phyloP scores from a whole-genome alignment of 2,797 vertebrate genomes.

The Clamator glandarius region DNA sequence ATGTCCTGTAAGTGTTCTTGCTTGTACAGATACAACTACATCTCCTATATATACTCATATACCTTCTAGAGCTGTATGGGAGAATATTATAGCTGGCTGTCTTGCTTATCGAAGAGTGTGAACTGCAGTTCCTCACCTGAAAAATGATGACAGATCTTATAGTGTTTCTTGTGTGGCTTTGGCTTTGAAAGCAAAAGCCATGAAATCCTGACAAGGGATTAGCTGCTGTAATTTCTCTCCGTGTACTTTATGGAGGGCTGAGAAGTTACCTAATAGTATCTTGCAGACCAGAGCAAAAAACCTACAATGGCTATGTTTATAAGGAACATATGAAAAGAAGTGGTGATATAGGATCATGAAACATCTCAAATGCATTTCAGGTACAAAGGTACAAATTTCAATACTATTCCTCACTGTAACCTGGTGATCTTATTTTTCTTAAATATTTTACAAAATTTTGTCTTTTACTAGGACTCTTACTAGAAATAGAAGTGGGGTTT shows the following conservation, averaged over 20 bases:
- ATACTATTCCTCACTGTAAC: background rate
- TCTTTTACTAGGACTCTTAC: background rate
- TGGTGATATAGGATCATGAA: background rate
- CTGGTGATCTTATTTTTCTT: background rate
- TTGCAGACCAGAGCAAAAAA: background rate
- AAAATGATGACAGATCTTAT: background rate
- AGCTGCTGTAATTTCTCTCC: background rate
- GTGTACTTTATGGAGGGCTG: background rate
- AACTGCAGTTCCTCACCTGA: background rate
- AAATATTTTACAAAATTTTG: background rate
- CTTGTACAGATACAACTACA: background rate
- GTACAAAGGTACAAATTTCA: background rate
- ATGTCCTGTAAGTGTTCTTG: background rate
- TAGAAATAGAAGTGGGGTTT: background rate
- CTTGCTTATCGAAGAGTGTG: background rate
- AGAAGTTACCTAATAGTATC: background rate
- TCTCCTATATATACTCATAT: background rate
- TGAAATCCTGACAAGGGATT: background rate
- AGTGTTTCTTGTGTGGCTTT: background rate
- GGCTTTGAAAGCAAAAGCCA: background rate
- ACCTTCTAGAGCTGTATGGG: background rate
- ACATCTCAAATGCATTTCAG: background rate
- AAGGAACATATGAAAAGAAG: background rate
- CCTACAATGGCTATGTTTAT: background rate
- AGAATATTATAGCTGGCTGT: background rate